A percentile compares a stretch with the other conserved stretches of the same genome.
Evolutionary conservation across 1,140 invertebrate genomes (phyloP).

Genomic region (Ostrea edulis): DNA sequence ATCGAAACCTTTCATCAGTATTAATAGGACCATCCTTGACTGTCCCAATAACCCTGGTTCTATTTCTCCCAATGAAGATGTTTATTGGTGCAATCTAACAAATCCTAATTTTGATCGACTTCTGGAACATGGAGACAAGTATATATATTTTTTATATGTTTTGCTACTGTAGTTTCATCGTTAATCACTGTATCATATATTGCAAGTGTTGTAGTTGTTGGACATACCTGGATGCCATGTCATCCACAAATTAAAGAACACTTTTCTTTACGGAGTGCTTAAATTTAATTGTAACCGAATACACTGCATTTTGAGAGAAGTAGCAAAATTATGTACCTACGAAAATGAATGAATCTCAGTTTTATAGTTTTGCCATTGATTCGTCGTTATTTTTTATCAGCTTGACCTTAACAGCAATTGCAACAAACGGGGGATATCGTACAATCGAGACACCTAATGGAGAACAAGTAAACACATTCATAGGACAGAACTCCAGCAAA

Average conservation of each 20-base stretch:
- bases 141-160: background rate
- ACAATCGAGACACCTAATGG: background rate
- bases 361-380: background rate
- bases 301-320: too few relatives aligned
- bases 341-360: too few relatives aligned
- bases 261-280: background rate
- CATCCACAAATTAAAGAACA: background rate
- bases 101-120: background rate
- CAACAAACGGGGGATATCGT: conserved; percentile 3
- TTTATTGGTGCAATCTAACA: conserved; percentile 4
- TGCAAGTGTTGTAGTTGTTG: background rate
- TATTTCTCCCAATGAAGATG: background rate
- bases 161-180: background rate
- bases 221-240: background rate
- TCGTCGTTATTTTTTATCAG: background rate
- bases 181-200: background rate
- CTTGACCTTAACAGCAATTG: conserved; percentile 26
- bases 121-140: conserved; percentile 5
- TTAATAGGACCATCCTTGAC: background rate
- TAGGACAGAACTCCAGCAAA: background rate
- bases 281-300: too few relatives aligned
- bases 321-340: too few relatives aligned
- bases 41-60: background rate
- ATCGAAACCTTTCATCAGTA: background rate
- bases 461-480: background rate